Conservation (phyloP, 2,888 invertebrate genomes). For the Meliscaeva auricollis region DNA sequence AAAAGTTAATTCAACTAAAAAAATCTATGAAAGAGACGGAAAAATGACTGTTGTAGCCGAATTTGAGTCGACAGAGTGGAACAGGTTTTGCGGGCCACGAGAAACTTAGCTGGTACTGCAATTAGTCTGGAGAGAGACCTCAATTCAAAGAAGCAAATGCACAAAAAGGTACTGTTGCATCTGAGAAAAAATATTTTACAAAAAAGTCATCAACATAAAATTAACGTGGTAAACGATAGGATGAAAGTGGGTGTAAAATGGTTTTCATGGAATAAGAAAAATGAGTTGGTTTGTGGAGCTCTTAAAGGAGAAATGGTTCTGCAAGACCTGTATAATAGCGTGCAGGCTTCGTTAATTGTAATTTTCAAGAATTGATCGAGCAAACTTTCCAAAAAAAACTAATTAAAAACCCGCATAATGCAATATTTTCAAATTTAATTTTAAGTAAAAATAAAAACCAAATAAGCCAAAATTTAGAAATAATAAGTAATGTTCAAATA, state of each 20-base stretch:
- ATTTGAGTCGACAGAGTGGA: not conserved
- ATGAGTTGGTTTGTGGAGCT: not conserved
- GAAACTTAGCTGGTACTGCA: not conserved
- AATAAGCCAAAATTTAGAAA: too few species aligned
- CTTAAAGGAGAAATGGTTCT: not conserved
- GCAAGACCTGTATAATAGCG: too few species aligned
- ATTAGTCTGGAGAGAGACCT: not conserved
- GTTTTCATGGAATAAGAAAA: constrained; percentile 3
- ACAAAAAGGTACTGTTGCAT: not conserved
- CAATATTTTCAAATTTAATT: too few species aligned
- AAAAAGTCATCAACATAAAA: not conserved
- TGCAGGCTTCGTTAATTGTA: too few species aligned
- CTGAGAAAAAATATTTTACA: not conserved
- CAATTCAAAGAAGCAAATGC: not conserved
- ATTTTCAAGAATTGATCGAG: too few species aligned
- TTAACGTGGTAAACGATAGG: not conserved
- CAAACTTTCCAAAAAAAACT: too few species aligned
- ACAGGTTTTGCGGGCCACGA: not conserved
- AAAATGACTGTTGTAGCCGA: not conserved
- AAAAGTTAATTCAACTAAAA: not conserved
- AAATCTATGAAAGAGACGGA: constrained; percentile 1
- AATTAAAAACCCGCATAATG: too few species aligned
- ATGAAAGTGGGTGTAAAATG: not conserved
- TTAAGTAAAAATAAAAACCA: too few species aligned
- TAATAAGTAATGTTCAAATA: too few species aligned